Conservation (phyloP, 2,888 invertebrate species). For the Panorpa germanica region DNA sequence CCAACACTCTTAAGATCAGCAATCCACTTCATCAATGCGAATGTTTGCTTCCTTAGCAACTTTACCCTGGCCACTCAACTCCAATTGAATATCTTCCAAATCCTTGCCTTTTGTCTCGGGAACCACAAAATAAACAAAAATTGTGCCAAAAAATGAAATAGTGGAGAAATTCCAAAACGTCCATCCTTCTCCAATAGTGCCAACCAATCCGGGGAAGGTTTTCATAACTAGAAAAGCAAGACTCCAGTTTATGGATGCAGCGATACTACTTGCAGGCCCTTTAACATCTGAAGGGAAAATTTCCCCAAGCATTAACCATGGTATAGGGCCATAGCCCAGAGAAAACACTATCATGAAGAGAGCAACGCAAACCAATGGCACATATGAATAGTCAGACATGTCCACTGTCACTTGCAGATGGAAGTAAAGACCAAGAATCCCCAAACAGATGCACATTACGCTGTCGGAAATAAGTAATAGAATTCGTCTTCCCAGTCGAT, state of each 20-base stretch:
- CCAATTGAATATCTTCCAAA: constrained; percentile 32
- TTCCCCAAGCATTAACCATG: no score
- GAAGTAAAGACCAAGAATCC: constrained; percentile 22
- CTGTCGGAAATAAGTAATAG: constrained; percentile 39
- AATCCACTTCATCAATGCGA: no score
- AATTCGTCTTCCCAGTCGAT: no score
- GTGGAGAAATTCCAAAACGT: constrained; percentile 47
- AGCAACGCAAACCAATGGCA: constrained; percentile 16
- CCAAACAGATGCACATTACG: constrained; percentile 33
- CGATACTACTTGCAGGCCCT: no score
- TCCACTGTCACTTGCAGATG: constrained; percentile 17
- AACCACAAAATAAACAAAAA: constrained; percentile 43
- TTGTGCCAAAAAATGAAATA: constrained; percentile 33
- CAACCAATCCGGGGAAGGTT: constrained; percentile 37
- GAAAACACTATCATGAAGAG: constrained; percentile 14
- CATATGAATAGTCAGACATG: constrained; percentile 14
- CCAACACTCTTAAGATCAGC: no score
- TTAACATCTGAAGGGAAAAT: no score
- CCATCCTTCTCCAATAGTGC: constrained; percentile 33
- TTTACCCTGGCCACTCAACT: constrained; percentile 33
- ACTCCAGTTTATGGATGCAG: constrained; percentile 35
- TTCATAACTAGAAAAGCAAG: constrained; percentile 44
- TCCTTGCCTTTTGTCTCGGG: constrained; percentile 43
- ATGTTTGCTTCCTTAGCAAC: no score
- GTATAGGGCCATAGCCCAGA: no score